Conservation (phyloP, 2,888 invertebrate genomes). For the Drymonia ruficornis region DNA sequence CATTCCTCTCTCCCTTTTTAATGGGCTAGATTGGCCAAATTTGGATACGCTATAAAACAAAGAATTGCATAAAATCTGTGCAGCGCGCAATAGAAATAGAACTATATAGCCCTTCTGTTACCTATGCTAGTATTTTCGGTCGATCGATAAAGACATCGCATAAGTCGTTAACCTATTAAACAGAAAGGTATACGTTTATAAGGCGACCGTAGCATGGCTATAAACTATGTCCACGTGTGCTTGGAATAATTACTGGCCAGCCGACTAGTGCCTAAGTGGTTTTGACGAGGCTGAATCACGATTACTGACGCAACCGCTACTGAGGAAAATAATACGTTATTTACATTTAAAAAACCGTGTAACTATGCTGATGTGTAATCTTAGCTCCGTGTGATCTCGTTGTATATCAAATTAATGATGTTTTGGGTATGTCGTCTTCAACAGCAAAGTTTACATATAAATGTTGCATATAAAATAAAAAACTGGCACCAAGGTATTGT, state of each 20-base stretch:
- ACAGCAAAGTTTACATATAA: background rate
- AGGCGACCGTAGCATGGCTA: constrained; percentile 65
- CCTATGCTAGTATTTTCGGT: constrained; percentile 48
- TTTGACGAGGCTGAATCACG: constrained; percentile 70
- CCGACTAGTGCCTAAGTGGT: constrained; percentile 52
- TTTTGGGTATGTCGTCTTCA: background rate
- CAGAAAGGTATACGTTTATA: constrained; percentile 70
- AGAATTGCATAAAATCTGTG: background rate
- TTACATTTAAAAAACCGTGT: constrained; percentile 31
- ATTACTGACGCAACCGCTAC: constrained; percentile 64
- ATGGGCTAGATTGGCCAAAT: background rate
- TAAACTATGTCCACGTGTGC: constrained; percentile 79
- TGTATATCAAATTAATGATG: background rate
- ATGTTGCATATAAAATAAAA: no score
- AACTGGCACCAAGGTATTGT: no score
- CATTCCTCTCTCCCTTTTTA: background rate
- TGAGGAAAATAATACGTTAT: constrained; percentile 34
- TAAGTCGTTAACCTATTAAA: constrained; percentile 77
- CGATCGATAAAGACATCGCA: constrained; percentile 65
- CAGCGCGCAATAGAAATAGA: constrained; percentile 4
- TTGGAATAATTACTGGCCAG: constrained; percentile 74
- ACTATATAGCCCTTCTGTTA: constrained; percentile 2
- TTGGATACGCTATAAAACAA: background rate
- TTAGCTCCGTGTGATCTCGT: background rate
- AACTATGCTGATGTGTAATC: constrained; percentile 6